These are phyloP conservation scores for Natator depressus DNA, from an alignment of 2,113 vertebrate species.

Conservation along the genomic window DNA sequence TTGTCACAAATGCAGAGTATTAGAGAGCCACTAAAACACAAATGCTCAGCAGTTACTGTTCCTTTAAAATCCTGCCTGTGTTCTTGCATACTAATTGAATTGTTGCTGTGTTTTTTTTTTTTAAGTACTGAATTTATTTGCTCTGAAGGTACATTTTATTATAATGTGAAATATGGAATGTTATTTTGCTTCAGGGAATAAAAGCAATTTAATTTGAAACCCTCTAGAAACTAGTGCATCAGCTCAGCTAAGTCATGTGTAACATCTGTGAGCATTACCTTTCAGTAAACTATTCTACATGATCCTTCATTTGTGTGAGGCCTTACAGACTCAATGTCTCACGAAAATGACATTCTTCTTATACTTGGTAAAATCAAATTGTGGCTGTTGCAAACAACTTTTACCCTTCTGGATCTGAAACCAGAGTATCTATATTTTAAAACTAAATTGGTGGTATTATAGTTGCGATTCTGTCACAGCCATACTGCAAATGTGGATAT, in stretches of 20 bases:
- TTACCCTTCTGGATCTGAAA: not conserved
- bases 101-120: slow-evolving; percentile 54
- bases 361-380: not conserved
- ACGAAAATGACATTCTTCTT: not conserved
- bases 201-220: slow-evolving; percentile 77
- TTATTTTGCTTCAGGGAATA: slow-evolving; percentile 72
- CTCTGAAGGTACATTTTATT: slow-evolving; percentile 70
- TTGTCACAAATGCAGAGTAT: slow-evolving; percentile 37
- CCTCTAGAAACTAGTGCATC: slow-evolving; percentile 60
- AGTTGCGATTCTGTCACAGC: not conserved
- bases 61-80: slow-evolving; percentile 44
- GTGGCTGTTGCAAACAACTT: not conserved
- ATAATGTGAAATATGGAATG: slow-evolving; percentile 66
- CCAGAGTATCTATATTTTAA: not conserved
- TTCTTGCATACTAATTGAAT: slow-evolving; percentile 70
- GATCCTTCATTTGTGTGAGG: slow-evolving; percentile 46
- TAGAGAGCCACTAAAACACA: slow-evolving; percentile 42
- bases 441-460: not conserved
- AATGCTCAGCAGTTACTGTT: slow-evolving; percentile 44
- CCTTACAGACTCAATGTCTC: slow-evolving; percentile 6
- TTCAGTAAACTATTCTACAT: slow-evolving; percentile 31
- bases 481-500: not conserved
- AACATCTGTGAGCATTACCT: slow-evolving; percentile 43
- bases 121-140: slow-evolving; percentile 64
- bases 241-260: slow-evolving; percentile 61